These are phyloP conservation scores for Drosophila kepulauana DNA, from an alignment of 1,140 invertebrate species.

Conservation along the genomic window DNA sequence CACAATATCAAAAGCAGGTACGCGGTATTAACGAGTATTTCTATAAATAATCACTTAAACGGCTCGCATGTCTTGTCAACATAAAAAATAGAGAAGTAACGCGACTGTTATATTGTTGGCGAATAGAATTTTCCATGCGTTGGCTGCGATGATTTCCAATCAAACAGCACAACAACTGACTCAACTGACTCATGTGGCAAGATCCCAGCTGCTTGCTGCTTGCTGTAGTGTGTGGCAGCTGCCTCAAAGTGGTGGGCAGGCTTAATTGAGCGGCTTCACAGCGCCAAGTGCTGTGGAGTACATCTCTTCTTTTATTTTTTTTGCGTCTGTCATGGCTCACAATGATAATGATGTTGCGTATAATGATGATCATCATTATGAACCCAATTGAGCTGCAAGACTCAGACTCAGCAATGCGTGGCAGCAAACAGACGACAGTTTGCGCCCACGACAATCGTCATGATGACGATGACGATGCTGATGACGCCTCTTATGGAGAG, in stretches of 20 bases:
- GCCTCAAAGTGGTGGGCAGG: constrained; percentile 71
- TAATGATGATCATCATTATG: constrained; percentile 61
- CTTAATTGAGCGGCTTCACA: constrained; percentile 73
- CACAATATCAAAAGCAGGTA: constrained; percentile 5
- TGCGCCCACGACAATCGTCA: constrained; percentile 64
- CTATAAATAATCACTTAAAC: constrained; percentile 52
- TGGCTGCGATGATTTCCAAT: constrained; percentile 52
- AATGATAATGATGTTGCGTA: constrained; percentile 36
- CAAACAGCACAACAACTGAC: constrained; percentile 41
- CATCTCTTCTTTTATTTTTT: constrained; percentile 29
- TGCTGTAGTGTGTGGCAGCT: constrained; percentile 39
- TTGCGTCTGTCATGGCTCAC: constrained; percentile 58
- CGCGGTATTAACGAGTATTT: constrained; percentile 40
- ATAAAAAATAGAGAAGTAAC: constrained; percentile 14
- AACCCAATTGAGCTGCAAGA: constrained; percentile 74
- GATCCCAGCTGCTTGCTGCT: constrained; percentile 27
- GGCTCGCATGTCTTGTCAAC: constrained; percentile 51
- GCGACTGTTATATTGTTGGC: constrained; percentile 17
- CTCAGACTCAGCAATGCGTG: constrained; percentile 74
- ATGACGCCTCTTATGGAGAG: constrained; percentile 34
- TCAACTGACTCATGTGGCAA: constrained; percentile 52
- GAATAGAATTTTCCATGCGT: constrained; percentile 42
- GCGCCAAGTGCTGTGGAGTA: constrained; percentile 51
- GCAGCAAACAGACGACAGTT: constrained; percentile 66
- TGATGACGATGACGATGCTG: constrained; percentile 44